Percentiles rank a stretch among this genome's conserved stretches.
Conservation (phyloP, 2,888 invertebrate genomes). For the Agelastica alni region DNA sequence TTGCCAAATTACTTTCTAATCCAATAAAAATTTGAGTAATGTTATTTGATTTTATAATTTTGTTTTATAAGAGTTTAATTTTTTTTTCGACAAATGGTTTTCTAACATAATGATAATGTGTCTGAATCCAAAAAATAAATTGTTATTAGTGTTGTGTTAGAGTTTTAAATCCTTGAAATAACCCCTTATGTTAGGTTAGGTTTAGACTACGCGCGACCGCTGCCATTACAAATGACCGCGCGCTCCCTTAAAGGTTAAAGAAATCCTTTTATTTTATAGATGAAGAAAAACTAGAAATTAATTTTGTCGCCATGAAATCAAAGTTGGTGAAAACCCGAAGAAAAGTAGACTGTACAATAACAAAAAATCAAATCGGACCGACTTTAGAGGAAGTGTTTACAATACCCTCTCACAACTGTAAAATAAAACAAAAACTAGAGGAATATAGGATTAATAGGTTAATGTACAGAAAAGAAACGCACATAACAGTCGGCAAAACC, state of each 20-base stretch:
- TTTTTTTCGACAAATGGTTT: no score
- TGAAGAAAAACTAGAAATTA: slow-evolving; percentile 30
- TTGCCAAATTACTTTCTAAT: no score
- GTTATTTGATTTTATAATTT: no score
- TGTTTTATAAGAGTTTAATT: no score
- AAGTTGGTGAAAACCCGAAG: slow-evolving; percentile 40
- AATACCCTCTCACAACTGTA: slow-evolving; percentile 34
- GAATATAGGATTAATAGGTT: slow-evolving; percentile 28
- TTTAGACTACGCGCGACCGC: no score
- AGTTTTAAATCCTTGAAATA: no score
- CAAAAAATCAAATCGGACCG: slow-evolving; percentile 2
- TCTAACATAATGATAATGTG: no score
- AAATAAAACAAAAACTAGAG: slow-evolving; percentile 33
- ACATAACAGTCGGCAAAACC: slow-evolving; percentile 47
- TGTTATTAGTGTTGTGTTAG: no score
- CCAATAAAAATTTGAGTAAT: no score
- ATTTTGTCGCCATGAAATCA: slow-evolving; percentile 40
- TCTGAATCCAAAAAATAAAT: no score
- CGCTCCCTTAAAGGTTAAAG: not conserved
- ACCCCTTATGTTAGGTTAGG: no score
- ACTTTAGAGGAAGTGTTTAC: slow-evolving; percentile 39
- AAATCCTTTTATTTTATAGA: slow-evolving; percentile 21
- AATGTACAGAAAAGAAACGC: slow-evolving; percentile 35
- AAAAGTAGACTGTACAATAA: slow-evolving; percentile 32
- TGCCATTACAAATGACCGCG: no score